Conservation (phyloP, 1,140 invertebrate species). For the Cotesia chilonis region DNA sequence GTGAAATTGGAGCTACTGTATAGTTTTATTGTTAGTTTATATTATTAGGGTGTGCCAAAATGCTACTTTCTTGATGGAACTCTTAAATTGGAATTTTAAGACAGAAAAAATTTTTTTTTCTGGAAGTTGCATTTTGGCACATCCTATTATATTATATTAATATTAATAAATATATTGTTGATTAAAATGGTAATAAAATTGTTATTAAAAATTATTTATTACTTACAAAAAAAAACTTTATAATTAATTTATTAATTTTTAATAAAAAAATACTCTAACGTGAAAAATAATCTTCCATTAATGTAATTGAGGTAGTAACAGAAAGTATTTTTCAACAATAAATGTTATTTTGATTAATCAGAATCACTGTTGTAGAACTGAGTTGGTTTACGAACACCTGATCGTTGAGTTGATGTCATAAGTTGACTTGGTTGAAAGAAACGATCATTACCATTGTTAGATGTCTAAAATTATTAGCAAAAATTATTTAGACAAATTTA, state of each 20-base stretch:
- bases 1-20: conserved; percentile 73
- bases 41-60: not conserved
- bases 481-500: not conserved
- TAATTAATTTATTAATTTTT: not conserved
- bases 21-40: conserved; percentile 43
- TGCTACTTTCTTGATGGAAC: no score
- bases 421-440: conserved; percentile 18
- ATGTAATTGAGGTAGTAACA: no score
- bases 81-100: no score
- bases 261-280: conserved; percentile 6
- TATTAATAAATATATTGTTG: no score
- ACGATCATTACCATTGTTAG: not conserved
- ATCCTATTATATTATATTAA: not conserved
- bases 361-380: not conserved
- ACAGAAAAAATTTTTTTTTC: no score
- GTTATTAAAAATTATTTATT: not conserved
- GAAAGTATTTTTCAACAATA: no score
- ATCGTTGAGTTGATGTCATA: not conserved
- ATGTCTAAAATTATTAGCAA: not conserved
- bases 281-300: no score
- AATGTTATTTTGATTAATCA: no score
- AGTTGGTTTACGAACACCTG: not conserved
- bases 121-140: no score
- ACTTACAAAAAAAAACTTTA: conserved; percentile 18
- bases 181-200: no score